Evolutionary conservation across 2,797 vertebrate species (phyloP).

Genomic region (Cyprinodon diabolis): DNA sequence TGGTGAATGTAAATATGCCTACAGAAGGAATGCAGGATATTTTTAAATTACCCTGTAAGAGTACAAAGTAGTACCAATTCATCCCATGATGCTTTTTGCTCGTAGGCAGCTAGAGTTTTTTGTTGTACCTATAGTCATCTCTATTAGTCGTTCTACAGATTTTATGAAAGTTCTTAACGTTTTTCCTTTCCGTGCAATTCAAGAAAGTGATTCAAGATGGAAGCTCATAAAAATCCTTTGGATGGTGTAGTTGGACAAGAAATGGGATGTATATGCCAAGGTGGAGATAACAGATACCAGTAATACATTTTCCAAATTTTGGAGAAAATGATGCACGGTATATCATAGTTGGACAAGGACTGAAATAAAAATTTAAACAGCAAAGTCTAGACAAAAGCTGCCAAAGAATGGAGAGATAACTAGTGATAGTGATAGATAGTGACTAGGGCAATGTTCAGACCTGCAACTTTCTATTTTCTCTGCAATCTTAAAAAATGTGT

Average conservation of each 20-base stretch:
- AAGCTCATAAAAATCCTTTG: not conserved
- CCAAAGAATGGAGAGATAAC: constrained; percentile 55
- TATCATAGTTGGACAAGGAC: not conserved
- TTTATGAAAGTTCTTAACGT: not conserved
- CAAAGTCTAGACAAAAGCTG: constrained; percentile 25
- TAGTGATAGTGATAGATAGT: no score
- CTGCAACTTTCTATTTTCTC: constrained; percentile 29
- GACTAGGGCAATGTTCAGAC: constrained; percentile 13
- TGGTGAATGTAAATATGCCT: not conserved
- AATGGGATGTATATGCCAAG: not conserved
- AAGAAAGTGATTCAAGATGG: not conserved
- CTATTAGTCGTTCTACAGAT: not conserved
- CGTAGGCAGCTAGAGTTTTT: not conserved
- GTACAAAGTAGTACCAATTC: not conserved
- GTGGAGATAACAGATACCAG: not conserved
- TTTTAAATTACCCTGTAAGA: not conserved
- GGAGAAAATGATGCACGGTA: not conserved
- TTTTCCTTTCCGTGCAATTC: not conserved
- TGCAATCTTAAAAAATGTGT: constrained; percentile 53
- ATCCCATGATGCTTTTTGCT: not conserved
- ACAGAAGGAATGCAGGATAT: not conserved
- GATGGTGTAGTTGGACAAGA: not conserved
- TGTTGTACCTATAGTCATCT: constrained; percentile 8
- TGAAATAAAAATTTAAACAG: not conserved
- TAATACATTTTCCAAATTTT: not conserved